These are phyloP conservation scores for Nasonovia ribisnigri DNA, from an alignment of 2,888 invertebrate genomes.

Conservation along the genomic window DNA sequence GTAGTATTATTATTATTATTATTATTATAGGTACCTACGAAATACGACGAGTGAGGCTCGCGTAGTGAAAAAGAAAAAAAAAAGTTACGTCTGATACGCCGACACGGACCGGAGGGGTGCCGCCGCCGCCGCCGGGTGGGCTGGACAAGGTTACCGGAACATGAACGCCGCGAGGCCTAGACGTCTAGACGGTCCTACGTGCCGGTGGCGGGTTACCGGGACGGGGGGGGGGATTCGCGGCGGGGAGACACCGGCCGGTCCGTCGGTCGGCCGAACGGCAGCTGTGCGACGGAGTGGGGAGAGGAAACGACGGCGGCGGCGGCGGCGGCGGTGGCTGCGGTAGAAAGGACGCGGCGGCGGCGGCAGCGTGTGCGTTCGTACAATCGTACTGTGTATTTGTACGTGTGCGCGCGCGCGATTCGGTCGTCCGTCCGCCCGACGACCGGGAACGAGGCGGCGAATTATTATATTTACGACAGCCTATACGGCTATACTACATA, in stretches of 20 bases:
- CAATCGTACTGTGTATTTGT: neutral
- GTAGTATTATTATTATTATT: neutral
- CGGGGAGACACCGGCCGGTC: slow-evolving; percentile 15
- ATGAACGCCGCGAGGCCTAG: slow-evolving; percentile 66
- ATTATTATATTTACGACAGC: neutral
- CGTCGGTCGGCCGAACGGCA: neutral
- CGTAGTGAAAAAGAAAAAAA: slow-evolving; percentile 16
- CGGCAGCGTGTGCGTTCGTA: slow-evolving; percentile 11
- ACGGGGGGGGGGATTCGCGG: slow-evolving; percentile 43
- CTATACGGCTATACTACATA: too few relatives aligned
- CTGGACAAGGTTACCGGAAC: slow-evolving; percentile 66
- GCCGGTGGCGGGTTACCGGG: slow-evolving; percentile 46
- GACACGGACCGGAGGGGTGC: slow-evolving; percentile 61
- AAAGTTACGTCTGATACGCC: slow-evolving; percentile 51
- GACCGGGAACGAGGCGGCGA: neutral
- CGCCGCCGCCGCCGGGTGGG: slow-evolving; percentile 63
- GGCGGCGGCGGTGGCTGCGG: neutral
- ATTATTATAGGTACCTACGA: neutral
- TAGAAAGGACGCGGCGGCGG: slow-evolving; percentile 55
- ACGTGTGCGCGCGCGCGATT: neutral
- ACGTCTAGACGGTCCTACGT: slow-evolving; percentile 64
- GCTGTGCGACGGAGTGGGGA: slow-evolving; percentile 2
- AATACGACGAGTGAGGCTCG: neutral
- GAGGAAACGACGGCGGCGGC: slow-evolving; percentile 20
- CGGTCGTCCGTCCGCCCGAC: neutral